Conservation (phyloP, 53 echinoderm and acorn worm genomes). For the Henricia sp. region DNA sequence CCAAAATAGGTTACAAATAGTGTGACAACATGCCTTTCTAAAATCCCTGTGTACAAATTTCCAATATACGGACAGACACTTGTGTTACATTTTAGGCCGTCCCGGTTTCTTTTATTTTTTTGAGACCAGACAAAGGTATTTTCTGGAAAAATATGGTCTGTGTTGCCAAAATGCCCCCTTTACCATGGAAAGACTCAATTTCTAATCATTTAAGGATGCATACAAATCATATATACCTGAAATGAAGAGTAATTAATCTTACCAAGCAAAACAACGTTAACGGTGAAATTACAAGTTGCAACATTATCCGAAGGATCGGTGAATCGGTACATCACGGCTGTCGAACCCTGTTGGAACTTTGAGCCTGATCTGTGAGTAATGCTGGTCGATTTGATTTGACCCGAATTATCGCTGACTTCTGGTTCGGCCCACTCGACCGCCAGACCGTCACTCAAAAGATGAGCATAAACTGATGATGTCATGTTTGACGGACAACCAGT, state of each 20-base stretch:
- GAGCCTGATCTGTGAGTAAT: constrained; percentile 29
- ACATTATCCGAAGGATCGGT: constrained; percentile 27
- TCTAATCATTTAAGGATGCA: no score
- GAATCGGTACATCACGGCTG: constrained; percentile 18
- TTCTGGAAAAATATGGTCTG: no score
- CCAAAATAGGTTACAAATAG: no score
- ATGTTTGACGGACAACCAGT: constrained; percentile 29
- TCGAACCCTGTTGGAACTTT: constrained; percentile 27
- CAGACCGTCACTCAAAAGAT: neutral
- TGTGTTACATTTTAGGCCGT: no score
- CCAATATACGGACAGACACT: no score
- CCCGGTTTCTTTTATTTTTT: no score
- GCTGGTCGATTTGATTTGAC: neutral
- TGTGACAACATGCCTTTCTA: no score
- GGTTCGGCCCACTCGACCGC: constrained; percentile 23
- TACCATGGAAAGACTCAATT: no score
- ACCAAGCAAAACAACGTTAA: constrained; percentile 29
- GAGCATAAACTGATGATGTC: constrained; percentile 14
- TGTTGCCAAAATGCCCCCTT: no score
- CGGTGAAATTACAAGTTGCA: constrained; percentile 16
- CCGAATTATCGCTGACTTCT: constrained; percentile 18
- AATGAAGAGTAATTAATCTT: neutral
- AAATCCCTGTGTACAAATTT: no score
- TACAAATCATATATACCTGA: no score
- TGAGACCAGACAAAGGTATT: no score